These are phyloP conservation scores for Trilocha varians DNA, from an alignment of 2,888 invertebrate species.

Conservation along the genomic window DNA sequence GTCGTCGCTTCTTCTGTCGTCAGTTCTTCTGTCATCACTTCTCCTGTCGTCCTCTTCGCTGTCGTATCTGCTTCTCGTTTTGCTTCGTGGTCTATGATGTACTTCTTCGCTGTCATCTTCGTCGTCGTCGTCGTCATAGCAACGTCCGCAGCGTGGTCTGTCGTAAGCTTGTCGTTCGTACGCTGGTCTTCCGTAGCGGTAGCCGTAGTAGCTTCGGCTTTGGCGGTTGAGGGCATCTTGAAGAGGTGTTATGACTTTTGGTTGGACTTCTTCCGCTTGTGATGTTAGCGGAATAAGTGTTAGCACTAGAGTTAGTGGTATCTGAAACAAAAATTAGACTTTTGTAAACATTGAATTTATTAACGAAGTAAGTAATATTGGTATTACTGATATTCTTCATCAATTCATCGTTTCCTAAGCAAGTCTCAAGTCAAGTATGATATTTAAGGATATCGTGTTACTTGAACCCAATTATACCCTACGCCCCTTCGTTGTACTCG, in stretches of 20 bases:
- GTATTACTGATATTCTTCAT: too few relatives aligned
- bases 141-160: conserved; percentile 46
- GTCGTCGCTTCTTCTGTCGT: background rate
- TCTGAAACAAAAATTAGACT: conserved; percentile 25
- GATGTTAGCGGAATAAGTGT: conserved; percentile 20
- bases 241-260: conserved; percentile 33
- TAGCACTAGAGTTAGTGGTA: conserved; percentile 20
- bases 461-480: too few relatives aligned
- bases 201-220: conserved; percentile 54
- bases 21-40: conserved; percentile 14
- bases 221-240: conserved; percentile 37
- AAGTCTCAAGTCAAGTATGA: too few relatives aligned
- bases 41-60: conserved; percentile 31
- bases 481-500: too few relatives aligned
- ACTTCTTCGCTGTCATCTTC: conserved; percentile 32
- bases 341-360: too few relatives aligned
- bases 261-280: conserved; percentile 38
- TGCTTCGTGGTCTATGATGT: conserved; percentile 18
- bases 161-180: conserved; percentile 43
- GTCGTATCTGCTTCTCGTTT: conserved; percentile 23
- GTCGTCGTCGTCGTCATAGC: conserved; percentile 38
- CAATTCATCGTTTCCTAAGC: too few relatives aligned
- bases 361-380: too few relatives aligned
- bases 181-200: conserved; percentile 41
- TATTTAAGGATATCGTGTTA: too few relatives aligned